These are phyloP conservation scores for Brachionichthys hirsutus DNA, from an alignment of 2,113 vertebrate species.

Conservation along the genomic window DNA sequence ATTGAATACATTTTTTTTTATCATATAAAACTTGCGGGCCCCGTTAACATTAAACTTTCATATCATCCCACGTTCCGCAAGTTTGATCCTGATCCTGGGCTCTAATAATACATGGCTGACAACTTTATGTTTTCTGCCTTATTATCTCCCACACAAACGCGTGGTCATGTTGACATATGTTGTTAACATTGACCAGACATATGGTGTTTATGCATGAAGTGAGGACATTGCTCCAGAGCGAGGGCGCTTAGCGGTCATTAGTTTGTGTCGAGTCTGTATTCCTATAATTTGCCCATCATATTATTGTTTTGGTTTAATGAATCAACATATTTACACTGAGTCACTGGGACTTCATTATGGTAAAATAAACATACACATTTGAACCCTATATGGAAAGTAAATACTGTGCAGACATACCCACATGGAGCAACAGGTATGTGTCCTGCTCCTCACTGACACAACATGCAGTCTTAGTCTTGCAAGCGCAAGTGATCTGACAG, in stretches of 20 bases:
- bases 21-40: too few relatives aligned
- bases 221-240: constrained; percentile 11
- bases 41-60: too few relatives aligned
- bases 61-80: too few relatives aligned
- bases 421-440: constrained; percentile 8
- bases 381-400: constrained; percentile 2
- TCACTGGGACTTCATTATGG: constrained; percentile 28
- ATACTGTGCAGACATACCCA: not conserved
- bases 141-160: constrained; percentile 30
- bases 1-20: too few relatives aligned
- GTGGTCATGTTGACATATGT: constrained; percentile 51
- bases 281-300: constrained; percentile 10
- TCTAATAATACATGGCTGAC: too few relatives aligned
- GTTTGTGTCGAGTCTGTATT: constrained; percentile 15
- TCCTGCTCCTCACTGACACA: constrained; percentile 9
- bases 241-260: constrained; percentile 31
- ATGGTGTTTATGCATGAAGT: constrained; percentile 48
- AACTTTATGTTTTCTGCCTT: not conserved
- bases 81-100: too few relatives aligned
- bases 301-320: too few relatives aligned
- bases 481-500: constrained; percentile 27
- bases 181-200: constrained; percentile 40
- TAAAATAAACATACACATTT: constrained; percentile 41
- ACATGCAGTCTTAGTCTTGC: constrained; percentile 29
- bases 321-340: constrained; percentile 26